phyloP scores from a whole-genome alignment of 2,113 vertebrate species.

The Rhinoptilus africanus region DNA sequence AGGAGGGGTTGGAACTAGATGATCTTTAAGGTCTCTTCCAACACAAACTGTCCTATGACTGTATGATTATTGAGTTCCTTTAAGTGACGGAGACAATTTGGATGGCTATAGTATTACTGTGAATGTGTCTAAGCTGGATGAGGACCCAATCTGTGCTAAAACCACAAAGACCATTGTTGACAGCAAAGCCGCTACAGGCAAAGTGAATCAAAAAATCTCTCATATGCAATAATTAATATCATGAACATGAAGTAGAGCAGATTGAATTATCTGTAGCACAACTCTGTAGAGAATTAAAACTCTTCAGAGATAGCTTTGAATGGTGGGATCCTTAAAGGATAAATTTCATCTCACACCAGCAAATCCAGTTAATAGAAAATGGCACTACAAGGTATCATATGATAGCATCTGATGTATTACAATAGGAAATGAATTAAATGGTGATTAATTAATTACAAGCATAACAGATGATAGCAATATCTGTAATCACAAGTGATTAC shows the following conservation, averaged over 20 bases:
- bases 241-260: neutral
- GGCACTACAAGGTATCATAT: neutral
- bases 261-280: neutral
- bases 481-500: constrained; percentile 13
- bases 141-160: neutral
- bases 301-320: neutral
- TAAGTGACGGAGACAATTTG: neutral
- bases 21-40: no score
- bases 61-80: neutral
- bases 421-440: constrained; percentile 18
- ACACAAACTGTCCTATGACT: no score
- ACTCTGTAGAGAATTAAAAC: neutral
- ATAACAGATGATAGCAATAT: neutral
- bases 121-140: fast-evolving
- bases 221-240: neutral
- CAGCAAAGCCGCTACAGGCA: neutral
- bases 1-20: no score
- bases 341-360: neutral
- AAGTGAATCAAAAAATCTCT: neutral
- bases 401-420: neutral
- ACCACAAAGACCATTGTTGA: neutral
- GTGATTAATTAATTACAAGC: constrained; percentile 25
- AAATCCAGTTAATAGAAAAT: neutral
- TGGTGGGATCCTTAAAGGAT: neutral
- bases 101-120: neutral